phyloP scores from a whole-genome alignment of 2,113 vertebrate species.

The Ictalurus punctatus region DNA sequence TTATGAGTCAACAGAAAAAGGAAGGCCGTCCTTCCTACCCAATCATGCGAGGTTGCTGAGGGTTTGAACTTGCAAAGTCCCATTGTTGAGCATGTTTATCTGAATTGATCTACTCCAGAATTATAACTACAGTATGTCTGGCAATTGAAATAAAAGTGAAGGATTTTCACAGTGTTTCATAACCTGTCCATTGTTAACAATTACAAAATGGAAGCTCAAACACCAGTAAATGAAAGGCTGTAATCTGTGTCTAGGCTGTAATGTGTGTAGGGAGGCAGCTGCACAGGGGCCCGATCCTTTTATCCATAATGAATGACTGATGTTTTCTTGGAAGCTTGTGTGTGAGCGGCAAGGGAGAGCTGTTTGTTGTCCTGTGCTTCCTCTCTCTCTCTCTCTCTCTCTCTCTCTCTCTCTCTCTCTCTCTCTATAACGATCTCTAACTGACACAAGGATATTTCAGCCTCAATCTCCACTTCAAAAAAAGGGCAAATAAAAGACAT shows the following conservation, averaged over 20 bases:
- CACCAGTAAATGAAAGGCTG: conserved; percentile 21
- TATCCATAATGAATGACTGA: conserved; percentile 50
- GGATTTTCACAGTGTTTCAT: neutral
- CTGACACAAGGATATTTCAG: conserved; percentile 48
- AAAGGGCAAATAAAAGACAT: conserved; percentile 46
- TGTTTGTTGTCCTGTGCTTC: conserved; percentile 33
- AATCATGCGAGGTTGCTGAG: neutral
- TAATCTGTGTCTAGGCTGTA: conserved; percentile 20
- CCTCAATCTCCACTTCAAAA: conserved; percentile 37
- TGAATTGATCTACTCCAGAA: neutral
- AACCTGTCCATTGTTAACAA: neutral
- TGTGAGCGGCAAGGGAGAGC: conserved; percentile 34
- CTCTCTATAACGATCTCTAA: conserved; percentile 41
- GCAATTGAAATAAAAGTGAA: neutral
- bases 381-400: conserved; percentile 10
- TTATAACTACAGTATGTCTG: neutral
- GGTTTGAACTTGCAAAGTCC: neutral
- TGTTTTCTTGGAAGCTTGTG: conserved; percentile 47
- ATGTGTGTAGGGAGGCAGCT: conserved; percentile 21
- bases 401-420: neutral
- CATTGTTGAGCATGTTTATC: neutral
- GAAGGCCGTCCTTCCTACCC: neutral
- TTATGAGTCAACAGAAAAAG: neutral
- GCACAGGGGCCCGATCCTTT: conserved; percentile 15
- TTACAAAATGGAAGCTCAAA: neutral